Evolutionary conservation across 2,113 vertebrate species (phyloP).

Genomic region (Sigmodon hispidus): DNA sequence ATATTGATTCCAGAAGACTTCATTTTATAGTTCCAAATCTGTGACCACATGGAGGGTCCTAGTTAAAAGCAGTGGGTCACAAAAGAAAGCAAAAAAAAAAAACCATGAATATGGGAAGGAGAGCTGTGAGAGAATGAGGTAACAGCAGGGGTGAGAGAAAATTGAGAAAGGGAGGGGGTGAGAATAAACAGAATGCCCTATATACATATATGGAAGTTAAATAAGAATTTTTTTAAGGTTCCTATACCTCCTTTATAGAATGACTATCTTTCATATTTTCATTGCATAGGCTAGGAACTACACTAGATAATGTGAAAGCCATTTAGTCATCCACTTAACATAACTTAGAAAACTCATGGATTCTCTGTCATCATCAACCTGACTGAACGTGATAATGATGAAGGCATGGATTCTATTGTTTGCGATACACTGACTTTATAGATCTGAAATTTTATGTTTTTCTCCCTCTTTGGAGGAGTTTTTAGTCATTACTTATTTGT

Average conservation of each 20-base stretch:
- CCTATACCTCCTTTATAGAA: background rate
- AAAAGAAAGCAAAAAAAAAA: background rate
- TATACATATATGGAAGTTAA: too few relatives aligned
- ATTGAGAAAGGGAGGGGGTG: too few relatives aligned
- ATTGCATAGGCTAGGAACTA: background rate
- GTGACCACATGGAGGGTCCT: background rate
- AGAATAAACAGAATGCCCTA: background rate
- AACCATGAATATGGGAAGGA: background rate
- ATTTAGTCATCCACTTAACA: background rate
- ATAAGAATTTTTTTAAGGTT: background rate
- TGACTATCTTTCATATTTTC: background rate
- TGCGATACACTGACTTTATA: background rate
- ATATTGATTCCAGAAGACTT: background rate
- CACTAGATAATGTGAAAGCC: background rate
- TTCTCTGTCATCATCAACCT: background rate
- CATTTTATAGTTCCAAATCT: background rate
- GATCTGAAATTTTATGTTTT: background rate
- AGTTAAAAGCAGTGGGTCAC: background rate
- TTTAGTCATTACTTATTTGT: background rate
- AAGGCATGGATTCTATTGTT: background rate
- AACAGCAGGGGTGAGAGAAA: background rate
- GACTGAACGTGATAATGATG: background rate
- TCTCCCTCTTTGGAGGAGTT: background rate
- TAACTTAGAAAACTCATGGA: background rate
- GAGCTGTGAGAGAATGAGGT: background rate